Base-by-base conservation (phyloP, 2,888 invertebrate genomes). In the Seladonia tumulorum region DNA sequence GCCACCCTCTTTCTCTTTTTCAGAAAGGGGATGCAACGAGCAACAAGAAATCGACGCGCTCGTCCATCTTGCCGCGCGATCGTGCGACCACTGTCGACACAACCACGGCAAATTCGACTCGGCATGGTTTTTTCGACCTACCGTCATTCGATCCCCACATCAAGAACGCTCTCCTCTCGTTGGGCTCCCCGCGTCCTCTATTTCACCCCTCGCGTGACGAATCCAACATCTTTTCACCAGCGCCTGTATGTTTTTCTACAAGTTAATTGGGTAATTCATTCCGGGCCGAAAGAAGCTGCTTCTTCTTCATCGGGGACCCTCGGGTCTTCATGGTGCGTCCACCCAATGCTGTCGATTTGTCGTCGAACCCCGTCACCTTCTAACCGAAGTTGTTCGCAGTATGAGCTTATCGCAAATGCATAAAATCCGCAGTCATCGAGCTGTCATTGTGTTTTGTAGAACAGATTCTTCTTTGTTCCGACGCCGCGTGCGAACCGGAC, bases 11-110 rank as follows among this genome's bases (percentile, higher is more conserved):
- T 10, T 10, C 53, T 53, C 7, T 53, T 22, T 22, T 53, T 47
- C 49, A 8, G 7, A 8, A 45, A 73, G 70, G 83, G 72, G 75
- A 68, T 77, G 82, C 87, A 85, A 57, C 53, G 74, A 63, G 18
- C 79, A 71, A 81, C 76, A 45, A 75, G 75, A 57, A 39, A 68
- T 45, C 18, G 57, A n/a, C 47, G 53, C 39, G 79, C 81, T 77
- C 85, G 87, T 89, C 75, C 87, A 81, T 85, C 88, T 82, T 83
- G 81, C 82, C 76, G 71, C 74, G 57, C 39, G 85, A 89, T 89
- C 85, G 85, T 79, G 84, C 85, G 89, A 82, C 85, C 78, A 68
- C 75, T 87, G 82, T 85, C 89, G 79, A 89, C 83, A 63, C 76
- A 71, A 76, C 74, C 76, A 85, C 70, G 79, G 85, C 80, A 85